Percentiles rank a stretch among this genome's conserved stretches.
Conservation (phyloP, 2,888 invertebrate genomes). For the Sarcophaga subvicina region DNA sequence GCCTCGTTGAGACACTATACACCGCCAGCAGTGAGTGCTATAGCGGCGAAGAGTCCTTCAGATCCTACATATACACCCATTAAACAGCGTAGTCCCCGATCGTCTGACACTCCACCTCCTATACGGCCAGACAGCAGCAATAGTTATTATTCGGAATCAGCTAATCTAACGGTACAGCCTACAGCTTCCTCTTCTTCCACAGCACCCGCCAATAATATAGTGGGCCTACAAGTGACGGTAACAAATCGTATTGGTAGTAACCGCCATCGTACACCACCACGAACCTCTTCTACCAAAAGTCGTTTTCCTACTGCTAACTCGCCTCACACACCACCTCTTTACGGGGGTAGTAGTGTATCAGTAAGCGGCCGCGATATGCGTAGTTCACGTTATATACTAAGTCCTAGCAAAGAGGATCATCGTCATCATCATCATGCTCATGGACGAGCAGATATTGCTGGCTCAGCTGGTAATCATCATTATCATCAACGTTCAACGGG, state of each 20-base stretch:
- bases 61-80: constrained; percentile 75
- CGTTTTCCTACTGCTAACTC: constrained; percentile 77
- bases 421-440: constrained; percentile 73
- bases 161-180: constrained; percentile 47
- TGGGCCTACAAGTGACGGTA: constrained; percentile 76
- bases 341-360: constrained; percentile 68
- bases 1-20: constrained; percentile 76
- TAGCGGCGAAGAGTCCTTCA: constrained; percentile 72
- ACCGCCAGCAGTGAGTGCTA: constrained; percentile 75
- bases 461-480: constrained; percentile 72
- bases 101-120: constrained; percentile 80
- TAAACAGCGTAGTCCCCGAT: constrained; percentile 79
- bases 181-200: constrained; percentile 37
- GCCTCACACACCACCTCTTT: constrained; percentile 80
- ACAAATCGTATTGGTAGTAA: constrained; percentile 74
- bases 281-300: constrained; percentile 71
- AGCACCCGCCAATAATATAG: constrained; percentile 65
- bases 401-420: constrained; percentile 75
- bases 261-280: constrained; percentile 76
- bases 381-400: constrained; percentile 74
- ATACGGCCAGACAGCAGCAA: constrained; percentile 77
- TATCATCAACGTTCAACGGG: constrained; percentile 76
- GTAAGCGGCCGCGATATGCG: constrained; percentile 72
- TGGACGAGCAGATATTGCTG: constrained; percentile 71
- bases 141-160: constrained; percentile 75